phyloP scores from a whole-genome alignment of 2,797 vertebrate species.

The Manis pentadactyla region DNA sequence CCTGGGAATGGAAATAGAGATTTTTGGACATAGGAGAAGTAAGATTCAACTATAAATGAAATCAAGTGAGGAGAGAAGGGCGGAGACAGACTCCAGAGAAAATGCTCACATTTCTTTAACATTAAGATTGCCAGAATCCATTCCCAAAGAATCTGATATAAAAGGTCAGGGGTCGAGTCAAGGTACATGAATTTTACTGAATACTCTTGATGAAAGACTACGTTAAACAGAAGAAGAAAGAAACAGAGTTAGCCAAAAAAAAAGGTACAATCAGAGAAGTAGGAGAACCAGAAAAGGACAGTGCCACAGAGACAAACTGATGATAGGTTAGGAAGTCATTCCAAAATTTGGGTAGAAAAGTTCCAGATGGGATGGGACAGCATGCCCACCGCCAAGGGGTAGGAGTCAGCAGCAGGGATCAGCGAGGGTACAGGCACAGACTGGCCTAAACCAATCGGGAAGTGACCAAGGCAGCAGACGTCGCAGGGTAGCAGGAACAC shows the following conservation, averaged over 20 bases:
- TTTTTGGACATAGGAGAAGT: background rate
- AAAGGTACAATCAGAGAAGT: background rate
- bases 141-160: background rate
- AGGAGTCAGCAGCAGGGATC: background rate
- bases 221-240: slow-evolving; percentile 36
- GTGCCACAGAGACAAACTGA: background rate
- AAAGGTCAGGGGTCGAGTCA: background rate
- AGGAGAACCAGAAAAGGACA: background rate
- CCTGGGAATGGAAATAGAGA: background rate
- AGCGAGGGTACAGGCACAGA: background rate
- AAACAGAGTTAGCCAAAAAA: background rate
- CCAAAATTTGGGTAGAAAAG: background rate
- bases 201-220: background rate
- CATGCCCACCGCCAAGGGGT: background rate
- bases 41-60: background rate
- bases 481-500: background rate
- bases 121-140: background rate
- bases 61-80: background rate
- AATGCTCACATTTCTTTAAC: background rate
- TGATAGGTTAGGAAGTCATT: background rate
- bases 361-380: background rate
- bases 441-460: background rate
- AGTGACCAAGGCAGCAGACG: background rate
- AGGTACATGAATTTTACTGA: background rate
- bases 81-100: background rate